A percentile compares a stretch with the other conserved stretches of the same genome.
Evolutionary conservation across 1,140 invertebrate species (phyloP).

Genomic region (Cherax quadricarinatus): DNA sequence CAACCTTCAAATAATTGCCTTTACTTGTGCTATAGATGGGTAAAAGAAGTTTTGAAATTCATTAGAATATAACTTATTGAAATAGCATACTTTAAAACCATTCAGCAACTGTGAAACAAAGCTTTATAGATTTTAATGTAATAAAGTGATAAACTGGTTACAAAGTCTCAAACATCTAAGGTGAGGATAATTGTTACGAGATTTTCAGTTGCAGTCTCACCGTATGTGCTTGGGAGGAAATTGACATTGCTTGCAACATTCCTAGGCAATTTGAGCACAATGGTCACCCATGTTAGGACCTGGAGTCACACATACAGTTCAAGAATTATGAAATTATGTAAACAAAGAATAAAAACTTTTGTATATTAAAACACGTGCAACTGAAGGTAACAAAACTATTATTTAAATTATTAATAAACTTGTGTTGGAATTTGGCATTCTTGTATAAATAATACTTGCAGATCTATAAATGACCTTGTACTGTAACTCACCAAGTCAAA

Average conservation of each 20-base stretch:
- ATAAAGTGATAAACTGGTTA: not conserved
- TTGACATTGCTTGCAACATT: not conserved
- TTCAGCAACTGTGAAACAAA: not conserved
- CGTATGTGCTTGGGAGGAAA: not conserved
- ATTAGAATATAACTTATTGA: not conserved
- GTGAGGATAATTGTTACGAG: too few species aligned
- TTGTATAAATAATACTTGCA: not conserved
- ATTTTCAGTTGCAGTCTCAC: too few species aligned
- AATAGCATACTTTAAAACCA: too few species aligned
- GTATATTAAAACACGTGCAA: not conserved
- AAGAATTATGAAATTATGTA: not conserved
- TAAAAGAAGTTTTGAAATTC: not conserved
- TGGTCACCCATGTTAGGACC: not conserved
- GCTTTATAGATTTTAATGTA: not conserved
- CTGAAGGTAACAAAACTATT: not conserved
- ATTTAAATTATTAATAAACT: conserved; percentile 2
- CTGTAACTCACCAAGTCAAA: not conserved
- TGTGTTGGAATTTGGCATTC: not conserved
- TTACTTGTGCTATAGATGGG: not conserved
- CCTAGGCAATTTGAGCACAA: not conserved
- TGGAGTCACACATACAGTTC: not conserved
- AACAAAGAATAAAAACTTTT: not conserved
- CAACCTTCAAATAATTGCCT: not conserved
- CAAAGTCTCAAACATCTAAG: not conserved
- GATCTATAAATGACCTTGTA: conserved; percentile 9